Conservation (phyloP, 2,797 vertebrate species). For the Falco novaeseelandiae region DNA sequence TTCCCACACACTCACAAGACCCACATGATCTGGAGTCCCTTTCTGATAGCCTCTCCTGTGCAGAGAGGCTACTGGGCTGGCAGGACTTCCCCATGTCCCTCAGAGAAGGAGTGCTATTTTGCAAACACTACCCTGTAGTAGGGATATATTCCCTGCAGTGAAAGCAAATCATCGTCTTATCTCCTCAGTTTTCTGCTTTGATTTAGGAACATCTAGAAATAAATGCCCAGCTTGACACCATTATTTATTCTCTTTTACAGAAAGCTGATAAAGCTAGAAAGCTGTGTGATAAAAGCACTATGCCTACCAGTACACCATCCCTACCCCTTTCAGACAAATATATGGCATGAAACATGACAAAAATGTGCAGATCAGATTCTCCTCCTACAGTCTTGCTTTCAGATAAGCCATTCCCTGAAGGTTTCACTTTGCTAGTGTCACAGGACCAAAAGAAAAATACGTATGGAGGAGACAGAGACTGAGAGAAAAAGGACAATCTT, state of each 20-base stretch:
- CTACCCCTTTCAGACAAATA: neutral
- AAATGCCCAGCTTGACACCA: neutral
- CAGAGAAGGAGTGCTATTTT: neutral
- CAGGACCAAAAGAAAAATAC: neutral
- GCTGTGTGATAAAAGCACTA: neutral
- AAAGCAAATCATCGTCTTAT: neutral
- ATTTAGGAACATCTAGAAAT: neutral
- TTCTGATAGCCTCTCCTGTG: neutral
- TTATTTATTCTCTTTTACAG: neutral
- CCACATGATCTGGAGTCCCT: neutral
- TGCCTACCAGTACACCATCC: neutral
- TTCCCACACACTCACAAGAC: neutral
- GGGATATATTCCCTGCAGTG: neutral
- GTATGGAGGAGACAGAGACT: neutral
- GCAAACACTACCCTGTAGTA: neutral
- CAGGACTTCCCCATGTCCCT: neutral
- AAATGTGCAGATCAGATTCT: neutral
- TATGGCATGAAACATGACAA: neutral
- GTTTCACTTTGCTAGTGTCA: neutral
- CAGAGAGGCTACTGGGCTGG: neutral
- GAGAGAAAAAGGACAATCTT: neutral
- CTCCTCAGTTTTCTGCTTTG: neutral
- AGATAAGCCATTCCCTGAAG: neutral
- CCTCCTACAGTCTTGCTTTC: neutral
- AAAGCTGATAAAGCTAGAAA: neutral